A percentile compares a stretch with the other conserved stretches of the same genome.
Evolutionary conservation across 2,888 invertebrate genomes (phyloP).

Genomic region (Melipona beecheii): DNA sequence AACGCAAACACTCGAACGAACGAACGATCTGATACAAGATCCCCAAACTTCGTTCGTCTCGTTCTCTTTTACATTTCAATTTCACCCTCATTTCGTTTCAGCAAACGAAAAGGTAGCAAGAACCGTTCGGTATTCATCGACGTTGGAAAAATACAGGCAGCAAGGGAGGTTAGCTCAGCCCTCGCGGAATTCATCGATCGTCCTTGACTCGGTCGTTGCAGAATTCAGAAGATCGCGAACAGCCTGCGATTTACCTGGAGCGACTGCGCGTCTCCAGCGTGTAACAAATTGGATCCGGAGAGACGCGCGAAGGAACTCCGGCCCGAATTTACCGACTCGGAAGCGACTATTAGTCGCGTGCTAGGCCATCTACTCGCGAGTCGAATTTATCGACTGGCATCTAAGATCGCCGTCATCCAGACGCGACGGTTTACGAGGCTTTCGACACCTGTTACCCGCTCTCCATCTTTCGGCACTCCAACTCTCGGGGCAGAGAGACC

Average conservation of each 20-base stretch:
- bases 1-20: background rate
- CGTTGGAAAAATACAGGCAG: too few relatives aligned
- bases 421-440: conserved; percentile 55
- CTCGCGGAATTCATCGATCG: background rate
- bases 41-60: too few relatives aligned
- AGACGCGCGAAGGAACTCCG: conserved; percentile 6
- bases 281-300: conserved; percentile 23
- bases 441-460: conserved; percentile 68
- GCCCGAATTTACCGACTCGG: conserved; percentile 41
- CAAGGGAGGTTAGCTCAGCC: background rate
- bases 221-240: background rate
- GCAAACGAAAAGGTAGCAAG: too few relatives aligned
- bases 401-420: conserved; percentile 44
- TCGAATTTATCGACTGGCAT: conserved; percentile 58
- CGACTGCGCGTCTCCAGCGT: background rate
- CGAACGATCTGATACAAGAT: background rate
- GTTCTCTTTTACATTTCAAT: too few relatives aligned
- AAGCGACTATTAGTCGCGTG: conserved; percentile 52
- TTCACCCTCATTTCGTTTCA: too few relatives aligned
- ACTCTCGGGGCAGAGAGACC: background rate
- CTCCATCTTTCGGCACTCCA: conserved; percentile 7
- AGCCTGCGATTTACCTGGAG: background rate
- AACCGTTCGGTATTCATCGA: too few relatives aligned
- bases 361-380: conserved; percentile 20
- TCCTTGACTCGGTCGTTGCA: too few relatives aligned